These are phyloP conservation scores for Ypsolopha sequella DNA, from an alignment of 2,888 invertebrate genomes.

Conservation along the genomic window DNA sequence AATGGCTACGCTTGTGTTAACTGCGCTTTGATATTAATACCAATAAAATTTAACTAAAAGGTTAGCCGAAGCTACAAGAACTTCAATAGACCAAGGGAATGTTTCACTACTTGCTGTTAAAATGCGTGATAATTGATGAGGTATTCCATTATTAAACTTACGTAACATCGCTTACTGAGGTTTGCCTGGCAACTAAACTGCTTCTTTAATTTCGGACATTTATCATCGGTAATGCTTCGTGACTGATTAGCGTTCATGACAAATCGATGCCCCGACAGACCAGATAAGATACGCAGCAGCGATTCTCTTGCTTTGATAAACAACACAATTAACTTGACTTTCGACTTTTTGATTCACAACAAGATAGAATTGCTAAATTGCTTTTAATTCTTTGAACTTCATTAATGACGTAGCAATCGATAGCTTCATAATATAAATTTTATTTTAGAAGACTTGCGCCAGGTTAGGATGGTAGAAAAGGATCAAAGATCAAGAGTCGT, in stretches of 20 bases:
- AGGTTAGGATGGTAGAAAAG: too few species aligned
- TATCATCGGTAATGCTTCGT: conserved; percentile 7
- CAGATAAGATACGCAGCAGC: neutral
- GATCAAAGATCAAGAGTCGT: too few species aligned
- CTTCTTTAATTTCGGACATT: conserved; percentile 1
- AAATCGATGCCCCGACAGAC: neutral
- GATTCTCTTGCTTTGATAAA: neutral
- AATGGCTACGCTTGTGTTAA: neutral
- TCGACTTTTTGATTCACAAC: too few species aligned
- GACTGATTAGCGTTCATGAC: conserved; percentile 5
- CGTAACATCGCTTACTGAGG: neutral
- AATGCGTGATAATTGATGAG: too few species aligned
- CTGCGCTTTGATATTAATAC: conserved; percentile 9
- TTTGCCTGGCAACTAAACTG: neutral
- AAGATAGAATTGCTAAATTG: too few species aligned
- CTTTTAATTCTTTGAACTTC: neutral
- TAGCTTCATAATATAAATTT: too few species aligned
- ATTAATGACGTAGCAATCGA: too few species aligned
- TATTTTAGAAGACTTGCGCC: too few species aligned
- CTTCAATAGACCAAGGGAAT: neutral
- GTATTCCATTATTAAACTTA: too few species aligned
- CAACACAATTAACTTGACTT: neutral
- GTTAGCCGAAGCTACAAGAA: neutral
- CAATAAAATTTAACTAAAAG: conserved; percentile 4
- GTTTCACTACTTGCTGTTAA: too few species aligned